Evolutionary conservation across 2,113 vertebrate genomes (phyloP).

Genomic region (Labeo catla): DNA sequence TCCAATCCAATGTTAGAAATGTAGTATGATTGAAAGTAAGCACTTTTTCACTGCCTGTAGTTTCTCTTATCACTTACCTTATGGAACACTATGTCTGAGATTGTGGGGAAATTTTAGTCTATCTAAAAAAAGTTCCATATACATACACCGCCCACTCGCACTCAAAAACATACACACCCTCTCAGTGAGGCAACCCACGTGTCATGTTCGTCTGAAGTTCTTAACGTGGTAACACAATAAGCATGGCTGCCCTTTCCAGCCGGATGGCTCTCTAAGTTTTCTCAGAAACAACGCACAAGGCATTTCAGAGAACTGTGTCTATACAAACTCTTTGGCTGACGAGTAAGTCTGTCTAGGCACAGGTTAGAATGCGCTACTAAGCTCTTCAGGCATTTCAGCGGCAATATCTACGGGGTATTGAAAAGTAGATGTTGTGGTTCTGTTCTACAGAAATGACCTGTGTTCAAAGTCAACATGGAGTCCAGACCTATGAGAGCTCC

Average conservation of each 20-base stretch:
- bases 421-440: constrained; percentile 54
- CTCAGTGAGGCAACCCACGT: constrained; percentile 2
- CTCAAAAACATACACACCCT: constrained; percentile 13
- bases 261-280: constrained; percentile 52
- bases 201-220: constrained; percentile 11
- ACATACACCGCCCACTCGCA: neutral
- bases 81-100: neutral
- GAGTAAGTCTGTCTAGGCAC: neutral
- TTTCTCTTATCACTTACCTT: neutral
- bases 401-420: constrained; percentile 24
- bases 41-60: neutral
- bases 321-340: neutral
- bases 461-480: constrained; percentile 88
- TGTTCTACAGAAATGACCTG: constrained; percentile 89
- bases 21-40: neutral
- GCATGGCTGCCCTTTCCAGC: constrained; percentile 23
- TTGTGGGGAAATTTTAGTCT: neutral
- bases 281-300: constrained; percentile 33
- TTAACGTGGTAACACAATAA: constrained; percentile 38
- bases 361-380: neutral
- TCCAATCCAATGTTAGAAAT: neutral
- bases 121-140: constrained; percentile 3
- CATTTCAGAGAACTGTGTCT: neutral
- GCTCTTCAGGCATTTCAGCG: neutral
- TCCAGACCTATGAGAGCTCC: constrained; percentile 79